Conservation (phyloP, 2,797 vertebrate species). For the Ctenosaura bakeri region DNA sequence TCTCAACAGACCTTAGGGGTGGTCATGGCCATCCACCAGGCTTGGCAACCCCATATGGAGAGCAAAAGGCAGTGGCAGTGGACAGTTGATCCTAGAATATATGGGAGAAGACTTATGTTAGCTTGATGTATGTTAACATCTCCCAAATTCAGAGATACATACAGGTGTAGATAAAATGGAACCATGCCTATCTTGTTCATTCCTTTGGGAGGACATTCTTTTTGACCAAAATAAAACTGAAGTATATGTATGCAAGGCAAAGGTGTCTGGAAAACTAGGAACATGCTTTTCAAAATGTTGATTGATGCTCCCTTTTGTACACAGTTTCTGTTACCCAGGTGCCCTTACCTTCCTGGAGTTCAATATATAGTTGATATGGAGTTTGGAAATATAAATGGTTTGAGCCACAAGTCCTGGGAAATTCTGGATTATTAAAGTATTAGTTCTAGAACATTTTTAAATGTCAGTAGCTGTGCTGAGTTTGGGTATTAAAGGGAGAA, state of each 20-base stretch:
- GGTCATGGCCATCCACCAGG: conserved; percentile 34
- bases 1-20: background rate
- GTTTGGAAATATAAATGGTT: no score
- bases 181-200: background rate
- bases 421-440: no score
- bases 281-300: background rate
- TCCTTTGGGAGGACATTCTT: background rate
- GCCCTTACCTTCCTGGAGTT: background rate
- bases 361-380: background rate
- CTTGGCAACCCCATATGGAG: background rate
- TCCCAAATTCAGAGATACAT: background rate
- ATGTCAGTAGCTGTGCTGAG: background rate
- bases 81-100: conserved; percentile 29
- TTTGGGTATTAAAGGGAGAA: background rate
- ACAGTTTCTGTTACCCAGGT: background rate
- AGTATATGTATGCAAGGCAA: background rate
- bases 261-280: background rate
- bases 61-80: conserved; percentile 5
- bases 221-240: background rate
- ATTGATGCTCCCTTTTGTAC: background rate
- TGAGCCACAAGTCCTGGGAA: no score
- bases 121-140: background rate
- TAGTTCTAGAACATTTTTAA: no score
- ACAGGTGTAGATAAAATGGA: background rate
- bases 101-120: background rate